phyloP scores from a whole-genome alignment of 1,140 invertebrate genomes.

The Drosophila paulistorum region DNA sequence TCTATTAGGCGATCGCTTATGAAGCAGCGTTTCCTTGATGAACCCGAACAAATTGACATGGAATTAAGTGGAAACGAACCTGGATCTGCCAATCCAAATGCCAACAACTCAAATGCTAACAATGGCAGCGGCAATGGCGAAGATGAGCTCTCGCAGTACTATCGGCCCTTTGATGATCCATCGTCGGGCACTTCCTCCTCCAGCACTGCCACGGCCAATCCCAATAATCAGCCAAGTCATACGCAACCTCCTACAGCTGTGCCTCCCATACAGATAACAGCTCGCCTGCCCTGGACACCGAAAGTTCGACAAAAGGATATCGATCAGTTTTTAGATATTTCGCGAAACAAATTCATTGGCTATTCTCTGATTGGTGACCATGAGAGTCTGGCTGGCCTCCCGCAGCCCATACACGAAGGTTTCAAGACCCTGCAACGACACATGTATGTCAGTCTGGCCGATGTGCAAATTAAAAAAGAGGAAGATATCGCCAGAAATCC shows the following conservation, averaged over 20 bases:
- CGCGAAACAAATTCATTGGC: conserved; percentile 97
- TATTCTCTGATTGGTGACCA: conserved; percentile 93
- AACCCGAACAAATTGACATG: conserved; percentile 89
- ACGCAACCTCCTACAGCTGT: conserved; percentile 52
- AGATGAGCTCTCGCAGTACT: conserved; percentile 84
- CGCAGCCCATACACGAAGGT: conserved; percentile 97
- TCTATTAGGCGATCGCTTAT: conserved; percentile 66
- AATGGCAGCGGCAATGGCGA: conserved; percentile 81
- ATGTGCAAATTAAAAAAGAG: conserved; percentile 92
- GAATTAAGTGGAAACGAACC: conserved; percentile 83
- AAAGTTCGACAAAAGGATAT: conserved; percentile 98
- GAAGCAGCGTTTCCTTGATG: conserved; percentile 97
- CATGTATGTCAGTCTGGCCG: conserved; percentile 92
- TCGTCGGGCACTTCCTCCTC: conserved; percentile 67
- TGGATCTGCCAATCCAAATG: conserved; percentile 35
- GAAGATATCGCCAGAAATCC: conserved; percentile 92
- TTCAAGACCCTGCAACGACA: conserved; percentile 94
- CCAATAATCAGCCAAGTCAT: conserved; percentile 72
- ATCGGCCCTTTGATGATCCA: conserved; percentile 84
- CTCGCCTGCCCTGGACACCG: conserved; percentile 94
- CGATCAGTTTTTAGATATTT: conserved; percentile 95
- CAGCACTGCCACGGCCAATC: conserved; percentile 68
- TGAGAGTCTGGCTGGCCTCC: conserved; percentile 95
- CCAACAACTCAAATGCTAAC: conserved; percentile 57
- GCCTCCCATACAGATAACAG: conserved; percentile 75